Evolutionary conservation across 2,888 invertebrate species (phyloP).

Genomic region (Cotesia congregata): DNA sequence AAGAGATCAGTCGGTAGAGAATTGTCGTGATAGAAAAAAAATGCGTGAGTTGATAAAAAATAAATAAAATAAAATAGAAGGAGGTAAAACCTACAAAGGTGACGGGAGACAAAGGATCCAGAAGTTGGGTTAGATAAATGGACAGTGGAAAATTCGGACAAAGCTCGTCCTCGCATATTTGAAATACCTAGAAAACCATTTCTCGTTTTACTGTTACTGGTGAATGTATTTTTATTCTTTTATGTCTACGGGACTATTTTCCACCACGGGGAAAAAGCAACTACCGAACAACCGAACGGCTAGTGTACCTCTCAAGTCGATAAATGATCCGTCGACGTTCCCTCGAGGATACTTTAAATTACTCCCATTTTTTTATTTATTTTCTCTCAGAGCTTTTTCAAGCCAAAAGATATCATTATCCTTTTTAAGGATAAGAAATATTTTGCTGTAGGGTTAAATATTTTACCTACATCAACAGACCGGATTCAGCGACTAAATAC

Average conservation of each 20-base stretch:
- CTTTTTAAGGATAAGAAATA: constrained; percentile 21
- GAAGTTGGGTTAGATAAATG: constrained; percentile 57
- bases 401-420: constrained; percentile 21
- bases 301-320: constrained; percentile 16
- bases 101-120: constrained; percentile 26
- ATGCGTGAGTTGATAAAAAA: background rate
- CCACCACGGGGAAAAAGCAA: constrained; percentile 21
- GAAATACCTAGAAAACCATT: constrained; percentile 52
- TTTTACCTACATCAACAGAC: too few species aligned
- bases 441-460: background rate
- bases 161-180: constrained; percentile 58
- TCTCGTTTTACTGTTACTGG: constrained; percentile 24
- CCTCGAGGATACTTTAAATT: constrained; percentile 20
- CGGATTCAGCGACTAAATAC: too few species aligned
- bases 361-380: constrained; percentile 13
- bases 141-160: constrained; percentile 61
- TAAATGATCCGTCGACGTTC: constrained; percentile 22
- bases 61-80: background rate
- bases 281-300: constrained; percentile 8
- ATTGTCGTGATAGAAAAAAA: background rate
- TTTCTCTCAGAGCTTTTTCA: background rate
- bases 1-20: constrained; percentile 20
- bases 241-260: constrained; percentile 14
- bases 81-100: constrained; percentile 30
- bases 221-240: constrained; percentile 7